Percentiles rank a stretch among this genome's conserved stretches.
These are phyloP conservation scores for Aphrocallistes beatrix DNA, from an alignment of 37 sponge, comb jelly and placozoan species.

Conservation along the genomic window DNA sequence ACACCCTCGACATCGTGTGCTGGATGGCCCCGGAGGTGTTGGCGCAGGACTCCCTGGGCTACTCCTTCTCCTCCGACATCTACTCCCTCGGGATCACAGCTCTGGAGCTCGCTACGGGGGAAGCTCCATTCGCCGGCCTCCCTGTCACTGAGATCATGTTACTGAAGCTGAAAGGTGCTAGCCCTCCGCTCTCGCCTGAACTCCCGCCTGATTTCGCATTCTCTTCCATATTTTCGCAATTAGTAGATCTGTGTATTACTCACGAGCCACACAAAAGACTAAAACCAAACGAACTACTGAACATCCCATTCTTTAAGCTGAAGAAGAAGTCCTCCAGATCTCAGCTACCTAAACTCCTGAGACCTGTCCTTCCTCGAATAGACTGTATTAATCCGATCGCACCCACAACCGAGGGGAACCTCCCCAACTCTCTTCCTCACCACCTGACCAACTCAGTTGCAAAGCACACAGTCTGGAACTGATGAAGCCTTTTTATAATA, in stretches of 20 bases:
- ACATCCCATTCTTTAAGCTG: neutral
- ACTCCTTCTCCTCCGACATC: constrained; percentile 48
- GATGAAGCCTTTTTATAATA: neutral
- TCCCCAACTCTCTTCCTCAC: neutral
- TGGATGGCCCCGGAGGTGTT: constrained; percentile 77
- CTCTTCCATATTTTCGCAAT: neutral
- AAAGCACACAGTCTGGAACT: neutral
- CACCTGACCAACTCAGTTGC: neutral
- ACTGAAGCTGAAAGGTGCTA: neutral
- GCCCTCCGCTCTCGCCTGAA: neutral
- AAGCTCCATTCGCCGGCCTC: constrained; percentile 73
- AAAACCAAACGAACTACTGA: neutral
- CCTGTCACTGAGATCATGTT: constrained; percentile 61
- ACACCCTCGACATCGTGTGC: constrained; percentile 57
- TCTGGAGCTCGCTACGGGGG: constrained; percentile 71
- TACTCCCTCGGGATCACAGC: constrained; percentile 63
- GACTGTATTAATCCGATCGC: neutral
- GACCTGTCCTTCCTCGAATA: neutral
- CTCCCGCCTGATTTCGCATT: neutral
- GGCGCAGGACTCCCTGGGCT: constrained; percentile 55
- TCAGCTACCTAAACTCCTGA: neutral
- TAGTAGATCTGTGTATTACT: neutral
- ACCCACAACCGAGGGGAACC: neutral
- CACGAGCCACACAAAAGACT: neutral
- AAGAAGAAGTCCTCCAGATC: neutral